Conservation (phyloP, 2,797 vertebrate genomes). For the Oryzias sinensis region DNA sequence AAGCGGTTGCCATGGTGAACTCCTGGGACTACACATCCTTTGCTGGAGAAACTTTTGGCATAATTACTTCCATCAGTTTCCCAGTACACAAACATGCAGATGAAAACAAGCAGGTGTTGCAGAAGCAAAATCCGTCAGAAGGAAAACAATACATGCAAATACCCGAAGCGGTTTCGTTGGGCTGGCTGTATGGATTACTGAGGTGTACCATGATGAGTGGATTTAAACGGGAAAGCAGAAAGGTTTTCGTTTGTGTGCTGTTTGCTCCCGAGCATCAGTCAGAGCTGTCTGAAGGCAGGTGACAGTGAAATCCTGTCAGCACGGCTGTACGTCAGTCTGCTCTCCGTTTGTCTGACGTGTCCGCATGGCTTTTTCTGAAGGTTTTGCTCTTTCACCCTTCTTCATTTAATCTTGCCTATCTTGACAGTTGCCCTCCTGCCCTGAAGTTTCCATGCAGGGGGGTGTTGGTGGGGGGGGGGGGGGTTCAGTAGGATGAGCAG, state of each 20-base stretch:
- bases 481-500: slow-evolving; percentile 39
- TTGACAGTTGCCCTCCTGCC: slow-evolving; percentile 42
- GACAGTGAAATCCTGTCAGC: slow-evolving; percentile 43
- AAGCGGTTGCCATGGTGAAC: slow-evolving; percentile 57
- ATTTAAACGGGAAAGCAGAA: slow-evolving; percentile 14
- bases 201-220: not conserved
- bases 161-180: not conserved
- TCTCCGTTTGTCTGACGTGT: slow-evolving; percentile 41
- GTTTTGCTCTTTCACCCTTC: slow-evolving; percentile 62
- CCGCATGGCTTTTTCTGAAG: slow-evolving; percentile 55
- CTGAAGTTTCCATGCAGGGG: slow-evolving; percentile 41
- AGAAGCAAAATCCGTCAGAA: not conserved
- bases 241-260: slow-evolving; percentile 20
- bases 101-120: slow-evolving; percentile 3
- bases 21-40: slow-evolving; percentile 25
- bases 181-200: not conserved
- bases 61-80: slow-evolving; percentile 43
- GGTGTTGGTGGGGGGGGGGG: not conserved
- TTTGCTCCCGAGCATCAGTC: slow-evolving; percentile 24
- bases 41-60: slow-evolving; percentile 34
- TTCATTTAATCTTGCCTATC: slow-evolving; percentile 54
- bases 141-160: not conserved
- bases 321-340: slow-evolving; percentile 17
- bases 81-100: slow-evolving; percentile 24
- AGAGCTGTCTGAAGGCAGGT: slow-evolving; percentile 23